Evolutionary conservation across 2,888 invertebrate species (phyloP), one percentile per base, ranked within the genome.

Genomic region (Ashinkailepas kermadecensis): DNA sequence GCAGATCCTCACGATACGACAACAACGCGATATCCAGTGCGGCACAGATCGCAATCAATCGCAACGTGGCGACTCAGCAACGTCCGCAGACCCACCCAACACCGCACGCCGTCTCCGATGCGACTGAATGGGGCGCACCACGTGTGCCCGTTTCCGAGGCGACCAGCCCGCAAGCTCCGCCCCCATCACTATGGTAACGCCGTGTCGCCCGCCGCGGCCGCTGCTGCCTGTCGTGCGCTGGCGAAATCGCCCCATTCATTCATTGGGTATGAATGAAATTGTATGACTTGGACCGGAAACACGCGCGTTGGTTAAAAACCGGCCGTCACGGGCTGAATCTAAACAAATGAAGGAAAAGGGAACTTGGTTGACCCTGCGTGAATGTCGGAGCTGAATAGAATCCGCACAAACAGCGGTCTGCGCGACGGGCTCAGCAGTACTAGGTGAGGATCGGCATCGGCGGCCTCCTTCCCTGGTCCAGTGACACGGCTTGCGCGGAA

Each of bases 191-290:
- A 74, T 74, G 74, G 74, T 56, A 54, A 74, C 74, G n/a, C 13
- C 54, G 23, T 21, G 54, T 23, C 74, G 74, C 9, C 15, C 74
- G 74, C 21, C 56, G 74, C 74, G 21, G 74, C 74, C 39, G 70
- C 70, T 21, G 74, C 56, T 18, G 65, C 23, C 54, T 9, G 74
- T 56, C 74, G 74, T 23, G 70, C 56, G 74, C 74, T 21, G 56
- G 74, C 74, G 74, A 74, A 74, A 74, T 54, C 74, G 74, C 74
- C 56, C 74, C 74, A 74, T 74, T 74, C 74, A 74, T 74, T 74
- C 74, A 74, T 74, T 74, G 54, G 21, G 74, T 74, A 74, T 74
- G 74, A 74, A 74, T 74, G 74, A 74, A 74, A 74, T 74, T 21
- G 74, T 74, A 74, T 74, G 74, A 74, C 74, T 74, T 74, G 18